Conservation (phyloP, 2,113 vertebrate species). For the Oostethus manadensis region DNA sequence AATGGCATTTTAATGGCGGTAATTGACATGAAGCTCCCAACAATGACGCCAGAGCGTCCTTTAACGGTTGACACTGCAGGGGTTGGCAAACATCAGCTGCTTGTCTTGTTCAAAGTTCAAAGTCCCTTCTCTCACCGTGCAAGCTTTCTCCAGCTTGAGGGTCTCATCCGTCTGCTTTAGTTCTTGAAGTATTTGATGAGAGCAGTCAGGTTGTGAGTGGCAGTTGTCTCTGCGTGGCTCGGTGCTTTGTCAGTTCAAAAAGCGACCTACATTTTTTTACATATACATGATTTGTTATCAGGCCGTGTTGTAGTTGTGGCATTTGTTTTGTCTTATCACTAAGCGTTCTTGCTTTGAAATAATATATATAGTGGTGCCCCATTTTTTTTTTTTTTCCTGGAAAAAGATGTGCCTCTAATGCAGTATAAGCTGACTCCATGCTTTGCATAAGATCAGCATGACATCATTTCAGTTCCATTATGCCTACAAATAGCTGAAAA, state of each 20-base stretch:
- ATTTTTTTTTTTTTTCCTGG: conserved; percentile 18
- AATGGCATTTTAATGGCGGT: neutral
- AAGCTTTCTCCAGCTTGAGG: neutral
- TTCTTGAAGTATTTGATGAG: neutral
- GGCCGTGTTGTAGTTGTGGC: neutral
- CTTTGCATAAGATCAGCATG: conserved; percentile 58
- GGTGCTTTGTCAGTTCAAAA: neutral
- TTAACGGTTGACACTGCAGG: neutral
- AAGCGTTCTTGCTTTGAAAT: neutral
- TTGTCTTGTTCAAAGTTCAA: conserved; percentile 1
- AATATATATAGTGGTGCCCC: conserved; percentile 19
- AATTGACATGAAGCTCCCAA: neutral
- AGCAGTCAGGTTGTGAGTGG: neutral
- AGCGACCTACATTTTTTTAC: neutral
- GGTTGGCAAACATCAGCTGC: neutral
- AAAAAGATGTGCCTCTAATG: conserved; percentile 22
- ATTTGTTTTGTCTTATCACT: neutral
- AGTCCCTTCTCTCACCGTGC: neutral
- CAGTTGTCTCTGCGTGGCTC: neutral
- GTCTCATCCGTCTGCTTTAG: neutral
- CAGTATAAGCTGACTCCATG: conserved; percentile 28
- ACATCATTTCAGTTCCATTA: conserved; percentile 62
- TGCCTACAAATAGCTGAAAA: conserved; percentile 66
- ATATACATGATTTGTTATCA: neutral
- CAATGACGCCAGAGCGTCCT: neutral